A percentile compares a stretch with the other conserved stretches of the same genome.
These are phyloP conservation scores for Sebastes kiyomatsui DNA, from an alignment of 2,797 vertebrate genomes.

Conservation along the genomic window DNA sequence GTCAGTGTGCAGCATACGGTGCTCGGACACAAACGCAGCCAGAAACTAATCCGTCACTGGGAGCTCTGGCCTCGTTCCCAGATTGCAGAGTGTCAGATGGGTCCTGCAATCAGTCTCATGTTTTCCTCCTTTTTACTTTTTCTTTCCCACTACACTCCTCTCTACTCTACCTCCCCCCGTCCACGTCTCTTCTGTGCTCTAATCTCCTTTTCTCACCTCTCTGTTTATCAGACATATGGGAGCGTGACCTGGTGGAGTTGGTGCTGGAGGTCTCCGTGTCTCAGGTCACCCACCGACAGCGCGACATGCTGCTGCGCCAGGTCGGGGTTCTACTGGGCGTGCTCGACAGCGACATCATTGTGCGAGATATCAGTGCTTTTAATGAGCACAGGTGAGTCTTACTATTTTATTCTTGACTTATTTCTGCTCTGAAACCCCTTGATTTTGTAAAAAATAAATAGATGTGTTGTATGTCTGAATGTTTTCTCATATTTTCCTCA, in stretches of 20 bases:
- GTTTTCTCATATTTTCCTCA: not conserved
- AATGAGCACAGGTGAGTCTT: slow-evolving; percentile 91
- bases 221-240: slow-evolving; percentile 84
- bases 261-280: slow-evolving; percentile 92
- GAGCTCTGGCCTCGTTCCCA: slow-evolving; percentile 52
- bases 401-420: not conserved
- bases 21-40: slow-evolving; percentile 30
- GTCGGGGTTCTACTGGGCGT: slow-evolving; percentile 94
- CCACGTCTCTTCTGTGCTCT: not conserved
- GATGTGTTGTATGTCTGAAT: not conserved
- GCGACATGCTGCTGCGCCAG: slow-evolving; percentile 96
- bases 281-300: slow-evolving; percentile 92
- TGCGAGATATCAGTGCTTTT: slow-evolving; percentile 92
- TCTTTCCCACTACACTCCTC: not conserved
- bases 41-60: slow-evolving; percentile 49
- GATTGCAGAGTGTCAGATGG: slow-evolving; percentile 41
- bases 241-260: slow-evolving; percentile 94
- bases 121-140: not conserved
- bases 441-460: not conserved
- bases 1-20: slow-evolving; percentile 45
- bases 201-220: not conserved
- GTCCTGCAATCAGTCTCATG: slow-evolving; percentile 9
- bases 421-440: not conserved
- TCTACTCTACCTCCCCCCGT: not conserved
- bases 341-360: slow-evolving; percentile 94